These are phyloP conservation scores for Corynorhinus townsendii DNA, from an alignment of 2,113 vertebrate genomes.

Conservation along the genomic window DNA sequence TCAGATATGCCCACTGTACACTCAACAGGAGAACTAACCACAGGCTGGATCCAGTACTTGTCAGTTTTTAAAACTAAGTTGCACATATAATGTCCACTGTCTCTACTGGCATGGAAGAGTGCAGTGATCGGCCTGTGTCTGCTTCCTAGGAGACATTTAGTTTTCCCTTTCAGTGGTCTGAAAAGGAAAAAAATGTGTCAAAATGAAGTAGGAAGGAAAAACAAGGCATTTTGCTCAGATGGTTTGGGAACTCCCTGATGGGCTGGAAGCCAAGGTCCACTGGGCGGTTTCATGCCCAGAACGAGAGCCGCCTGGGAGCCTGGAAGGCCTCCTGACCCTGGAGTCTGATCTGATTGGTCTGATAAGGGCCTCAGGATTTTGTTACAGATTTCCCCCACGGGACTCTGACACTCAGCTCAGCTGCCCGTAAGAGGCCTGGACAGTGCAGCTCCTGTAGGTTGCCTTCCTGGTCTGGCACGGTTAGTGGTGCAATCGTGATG, in stretches of 20 bases:
- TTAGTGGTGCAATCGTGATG: no score
- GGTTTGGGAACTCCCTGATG: neutral
- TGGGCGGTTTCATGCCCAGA: neutral
- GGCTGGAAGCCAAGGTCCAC: neutral
- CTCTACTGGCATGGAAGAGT: neutral
- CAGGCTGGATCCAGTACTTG: no score
- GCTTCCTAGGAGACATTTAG: neutral
- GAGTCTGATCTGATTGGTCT: neutral
- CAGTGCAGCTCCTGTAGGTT: no score
- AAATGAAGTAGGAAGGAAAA: neutral
- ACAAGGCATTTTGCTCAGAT: neutral
- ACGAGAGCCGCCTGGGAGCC: neutral
- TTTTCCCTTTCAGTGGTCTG: neutral
- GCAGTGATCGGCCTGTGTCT: neutral
- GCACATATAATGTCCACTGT: no score
- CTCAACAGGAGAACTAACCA: neutral
- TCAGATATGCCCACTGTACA: neutral
- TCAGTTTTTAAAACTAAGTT: neutral
- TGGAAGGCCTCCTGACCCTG: neutral
- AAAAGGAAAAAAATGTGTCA: neutral
- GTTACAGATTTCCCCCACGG: no score
- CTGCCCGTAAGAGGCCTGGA: no score
- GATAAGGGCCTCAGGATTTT: neutral
- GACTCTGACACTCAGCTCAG: neutral
- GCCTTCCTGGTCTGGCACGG: no score